These are phyloP conservation scores for Bombus polaris DNA, from an alignment of 1,140 invertebrate genomes.

Conservation along the genomic window DNA sequence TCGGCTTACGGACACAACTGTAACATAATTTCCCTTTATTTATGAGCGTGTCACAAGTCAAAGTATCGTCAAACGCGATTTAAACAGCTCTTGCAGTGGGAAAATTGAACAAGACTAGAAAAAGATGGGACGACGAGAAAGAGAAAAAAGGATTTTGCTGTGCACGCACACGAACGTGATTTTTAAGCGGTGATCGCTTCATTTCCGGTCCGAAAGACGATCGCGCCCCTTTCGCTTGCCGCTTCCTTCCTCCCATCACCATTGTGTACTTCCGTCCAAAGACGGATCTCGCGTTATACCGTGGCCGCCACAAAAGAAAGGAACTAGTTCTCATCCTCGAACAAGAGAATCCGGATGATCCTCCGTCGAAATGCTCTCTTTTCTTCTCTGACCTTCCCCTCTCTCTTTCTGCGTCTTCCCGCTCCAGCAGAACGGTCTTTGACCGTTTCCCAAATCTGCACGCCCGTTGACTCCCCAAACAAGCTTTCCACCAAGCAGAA, in stretches of 20 bases:
- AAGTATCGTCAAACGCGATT: neutral
- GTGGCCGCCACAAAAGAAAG: slow-evolving; percentile 40
- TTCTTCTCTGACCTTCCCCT: slow-evolving; percentile 6
- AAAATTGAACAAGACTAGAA: slow-evolving; percentile 45
- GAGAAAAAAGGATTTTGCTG: neutral
- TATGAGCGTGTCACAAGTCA: neutral
- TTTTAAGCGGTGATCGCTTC: slow-evolving; percentile 54
- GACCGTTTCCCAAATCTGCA: slow-evolving; percentile 19
- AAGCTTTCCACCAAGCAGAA: slow-evolving; percentile 15
- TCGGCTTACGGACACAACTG: too few relatives aligned
- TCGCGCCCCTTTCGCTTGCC: slow-evolving; percentile 36
- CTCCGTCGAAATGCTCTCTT: slow-evolving; percentile 31
- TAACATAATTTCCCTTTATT: neutral
- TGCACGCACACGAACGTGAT: neutral
- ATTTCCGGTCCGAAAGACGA: slow-evolving; percentile 64
- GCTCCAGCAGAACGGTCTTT: neutral
- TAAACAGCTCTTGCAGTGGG: neutral
- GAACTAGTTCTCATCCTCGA: slow-evolving; percentile 48
- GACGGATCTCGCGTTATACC: slow-evolving; percentile 38
- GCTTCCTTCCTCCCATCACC: slow-evolving; percentile 44
- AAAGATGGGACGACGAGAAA: neutral
- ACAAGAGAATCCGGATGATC: slow-evolving; percentile 44
- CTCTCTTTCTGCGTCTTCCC: neutral
- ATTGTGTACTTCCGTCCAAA: slow-evolving; percentile 60
- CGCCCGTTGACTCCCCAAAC: slow-evolving; percentile 17